Evolutionary conservation across 2,888 invertebrate genomes (phyloP).

Genomic region (Macrophya annulata): DNA sequence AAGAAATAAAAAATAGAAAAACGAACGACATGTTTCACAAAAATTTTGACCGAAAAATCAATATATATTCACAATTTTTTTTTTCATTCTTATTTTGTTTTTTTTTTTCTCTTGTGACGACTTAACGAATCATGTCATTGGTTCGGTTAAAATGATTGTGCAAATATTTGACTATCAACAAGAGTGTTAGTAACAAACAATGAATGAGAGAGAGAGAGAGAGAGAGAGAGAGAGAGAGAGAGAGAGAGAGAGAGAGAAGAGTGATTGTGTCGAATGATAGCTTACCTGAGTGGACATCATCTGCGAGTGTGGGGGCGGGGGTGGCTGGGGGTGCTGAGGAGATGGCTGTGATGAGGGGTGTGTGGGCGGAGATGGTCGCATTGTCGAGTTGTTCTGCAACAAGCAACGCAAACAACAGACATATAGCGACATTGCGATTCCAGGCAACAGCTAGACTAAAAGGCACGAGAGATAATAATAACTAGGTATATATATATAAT

Average conservation of each 20-base stretch:
- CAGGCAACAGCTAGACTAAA: constrained; percentile 74
- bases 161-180: not conserved
- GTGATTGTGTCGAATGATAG: constrained; percentile 72
- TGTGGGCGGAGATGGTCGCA: constrained; percentile 92
- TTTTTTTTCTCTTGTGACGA: not conserved
- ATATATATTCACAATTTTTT: not conserved
- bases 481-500: constrained; percentile 25
- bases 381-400: constrained; percentile 87
- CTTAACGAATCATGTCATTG: not conserved
- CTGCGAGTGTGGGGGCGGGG: constrained; percentile 90
- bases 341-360: constrained; percentile 96
- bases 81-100: not conserved
- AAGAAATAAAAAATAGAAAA: not conserved
- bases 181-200: constrained; percentile 15
- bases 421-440: constrained; percentile 79
- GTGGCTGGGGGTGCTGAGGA: constrained; percentile 88
- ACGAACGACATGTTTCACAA: constrained; percentile 6
- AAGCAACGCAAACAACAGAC: constrained; percentile 80
- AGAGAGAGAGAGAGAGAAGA: not conserved
- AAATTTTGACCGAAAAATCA: not conserved
- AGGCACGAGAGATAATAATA: constrained; percentile 46
- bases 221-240: not conserved
- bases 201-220: constrained; percentile 13
- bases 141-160: not conserved
- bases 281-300: constrained; percentile 89